phyloP scores from a whole-genome alignment of 2,888 invertebrate genomes.

The Amphiduros pacificus region DNA sequence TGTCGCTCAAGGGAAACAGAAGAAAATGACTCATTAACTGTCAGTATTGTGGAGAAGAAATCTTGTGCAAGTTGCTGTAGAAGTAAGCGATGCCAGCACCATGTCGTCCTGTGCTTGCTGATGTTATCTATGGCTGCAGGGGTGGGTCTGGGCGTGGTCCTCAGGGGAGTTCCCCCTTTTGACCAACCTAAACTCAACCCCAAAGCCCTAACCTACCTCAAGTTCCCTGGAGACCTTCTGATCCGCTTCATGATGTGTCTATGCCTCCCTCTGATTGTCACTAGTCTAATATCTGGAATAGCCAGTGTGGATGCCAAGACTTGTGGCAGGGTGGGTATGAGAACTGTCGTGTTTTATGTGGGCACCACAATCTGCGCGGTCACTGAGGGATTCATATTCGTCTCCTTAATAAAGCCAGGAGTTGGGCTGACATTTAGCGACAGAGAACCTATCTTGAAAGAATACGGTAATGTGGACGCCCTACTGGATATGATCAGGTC shows the following conservation, averaged over 20 bases:
- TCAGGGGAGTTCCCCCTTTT: background rate
- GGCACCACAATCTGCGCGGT: background rate
- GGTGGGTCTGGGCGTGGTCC: background rate
- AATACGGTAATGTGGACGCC: too few relatives aligned
- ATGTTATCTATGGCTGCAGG: background rate
- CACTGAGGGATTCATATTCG: background rate
- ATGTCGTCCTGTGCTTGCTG: background rate
- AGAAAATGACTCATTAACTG: too few relatives aligned
- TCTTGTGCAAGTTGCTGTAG: background rate
- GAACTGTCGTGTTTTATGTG: background rate
- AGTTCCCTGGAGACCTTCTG: background rate
- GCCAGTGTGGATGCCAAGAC: background rate
- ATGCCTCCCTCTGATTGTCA: background rate
- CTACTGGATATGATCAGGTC: too few relatives aligned
- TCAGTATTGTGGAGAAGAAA: background rate
- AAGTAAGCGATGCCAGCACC: background rate
- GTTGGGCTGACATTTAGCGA: too few relatives aligned
- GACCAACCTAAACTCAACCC: conserved; percentile 2
- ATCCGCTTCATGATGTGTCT: background rate
- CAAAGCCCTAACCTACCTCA: background rate
- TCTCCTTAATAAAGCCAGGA: background rate
- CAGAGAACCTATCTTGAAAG: too few relatives aligned
- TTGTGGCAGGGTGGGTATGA: background rate
- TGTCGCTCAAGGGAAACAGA: too few relatives aligned
- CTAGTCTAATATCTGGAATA: background rate